Evolutionary conservation across 2,888 invertebrate species (phyloP).

Genomic region (Halocaridina rubra): DNA sequence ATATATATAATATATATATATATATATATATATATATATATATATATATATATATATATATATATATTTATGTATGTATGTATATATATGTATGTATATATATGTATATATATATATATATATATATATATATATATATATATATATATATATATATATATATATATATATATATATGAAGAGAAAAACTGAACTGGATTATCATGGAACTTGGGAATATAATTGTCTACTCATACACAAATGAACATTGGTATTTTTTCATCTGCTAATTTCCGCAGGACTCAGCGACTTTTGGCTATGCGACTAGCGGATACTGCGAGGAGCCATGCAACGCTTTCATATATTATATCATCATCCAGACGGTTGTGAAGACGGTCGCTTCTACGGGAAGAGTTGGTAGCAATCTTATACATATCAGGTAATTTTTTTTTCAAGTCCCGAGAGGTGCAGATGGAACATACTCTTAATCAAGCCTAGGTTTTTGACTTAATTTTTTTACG

Average conservation of each 20-base stretch:
- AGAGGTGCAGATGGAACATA: too few relatives aligned
- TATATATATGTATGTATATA: slow-evolving; percentile 21
- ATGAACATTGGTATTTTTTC: too few relatives aligned
- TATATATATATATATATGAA: too few relatives aligned
- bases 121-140: not conserved
- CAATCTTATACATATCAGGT: not conserved
- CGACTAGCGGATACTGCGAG: slow-evolving; percentile 68
- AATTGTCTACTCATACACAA: too few relatives aligned
- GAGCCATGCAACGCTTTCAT: slow-evolving; percentile 72
- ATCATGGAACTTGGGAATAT: too few relatives aligned
- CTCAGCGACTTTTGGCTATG: slow-evolving; percentile 64
- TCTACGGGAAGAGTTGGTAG: not conserved
- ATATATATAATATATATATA: slow-evolving; percentile 12
- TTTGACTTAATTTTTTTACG: too few relatives aligned
- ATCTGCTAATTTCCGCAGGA: not conserved
- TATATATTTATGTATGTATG: not conserved
- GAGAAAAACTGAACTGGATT: too few relatives aligned
- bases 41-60: not conserved
- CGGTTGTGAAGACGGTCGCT: slow-evolving; percentile 68
- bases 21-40: not conserved
- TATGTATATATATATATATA: not conserved
- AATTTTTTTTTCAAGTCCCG: too few relatives aligned
- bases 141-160: not conserved
- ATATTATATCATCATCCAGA: slow-evolving; percentile 72
- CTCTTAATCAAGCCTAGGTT: too few relatives aligned